Evolutionary conservation across 92 coral and sea anemone species (phyloP).

Genomic region (Hydrozoanthus gracilis): DNA sequence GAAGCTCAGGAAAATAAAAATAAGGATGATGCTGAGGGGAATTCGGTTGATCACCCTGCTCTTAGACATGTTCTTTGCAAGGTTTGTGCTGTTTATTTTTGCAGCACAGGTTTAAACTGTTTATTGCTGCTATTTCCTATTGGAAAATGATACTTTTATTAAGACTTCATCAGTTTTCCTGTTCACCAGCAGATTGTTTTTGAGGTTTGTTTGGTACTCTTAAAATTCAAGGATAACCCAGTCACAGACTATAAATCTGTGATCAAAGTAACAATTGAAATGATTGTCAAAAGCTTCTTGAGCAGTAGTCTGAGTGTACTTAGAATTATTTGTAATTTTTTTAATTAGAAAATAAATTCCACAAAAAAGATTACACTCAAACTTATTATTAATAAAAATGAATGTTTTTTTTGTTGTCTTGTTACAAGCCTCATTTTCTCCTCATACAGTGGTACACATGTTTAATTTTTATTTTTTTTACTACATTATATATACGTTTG

Average conservation of each 20-base stretch:
- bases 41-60: background rate
- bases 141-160: background rate
- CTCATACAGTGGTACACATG: background rate
- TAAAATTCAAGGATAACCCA: too few relatives aligned
- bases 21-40: background rate
- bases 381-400: background rate
- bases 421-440: background rate
- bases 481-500: too few relatives aligned
- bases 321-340: background rate
- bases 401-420: background rate
- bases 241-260: too few relatives aligned
- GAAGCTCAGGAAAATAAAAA: constrained; percentile 25
- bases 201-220: too few relatives aligned
- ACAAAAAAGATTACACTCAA: background rate
- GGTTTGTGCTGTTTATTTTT: background rate
- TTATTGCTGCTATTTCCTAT: background rate
- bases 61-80: constrained; percentile 39
- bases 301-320: too few relatives aligned
- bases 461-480: too few relatives aligned
- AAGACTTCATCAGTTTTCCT: background rate
- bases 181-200: too few relatives aligned
- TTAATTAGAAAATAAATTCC: background rate
- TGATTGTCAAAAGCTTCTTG: too few relatives aligned
- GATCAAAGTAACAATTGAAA: too few relatives aligned
- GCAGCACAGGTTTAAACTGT: background rate